These are phyloP conservation scores for Lepisosteus osseus DNA, from an alignment of 2,113 vertebrate species.

Conservation along the genomic window DNA sequence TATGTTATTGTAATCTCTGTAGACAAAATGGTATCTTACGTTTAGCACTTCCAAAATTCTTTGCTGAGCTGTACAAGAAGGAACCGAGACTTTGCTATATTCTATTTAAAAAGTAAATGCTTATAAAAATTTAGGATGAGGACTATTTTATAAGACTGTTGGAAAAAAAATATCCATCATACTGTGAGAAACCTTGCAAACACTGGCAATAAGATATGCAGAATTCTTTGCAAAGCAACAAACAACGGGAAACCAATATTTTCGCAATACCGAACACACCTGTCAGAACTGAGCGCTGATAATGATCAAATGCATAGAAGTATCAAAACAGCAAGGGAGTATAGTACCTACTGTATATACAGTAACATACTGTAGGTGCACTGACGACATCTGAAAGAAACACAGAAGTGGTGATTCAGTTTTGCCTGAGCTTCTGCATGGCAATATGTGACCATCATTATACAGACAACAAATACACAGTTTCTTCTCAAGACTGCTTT, in stretches of 20 bases:
- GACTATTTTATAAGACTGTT: too few relatives aligned
- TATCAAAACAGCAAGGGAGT: slow-evolving; percentile 9
- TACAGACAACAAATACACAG: not conserved
- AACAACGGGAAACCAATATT: slow-evolving; percentile 11
- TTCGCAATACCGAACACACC: not conserved
- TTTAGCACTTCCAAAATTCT: too few relatives aligned
- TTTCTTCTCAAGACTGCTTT: not conserved
- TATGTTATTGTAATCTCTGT: too few relatives aligned
- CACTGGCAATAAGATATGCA: too few relatives aligned
- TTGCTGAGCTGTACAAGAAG: too few relatives aligned
- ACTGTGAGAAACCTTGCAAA: too few relatives aligned
- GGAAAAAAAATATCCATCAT: too few relatives aligned
- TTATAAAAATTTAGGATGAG: too few relatives aligned
- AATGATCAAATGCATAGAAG: not conserved
- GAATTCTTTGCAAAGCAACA: slow-evolving; percentile 3
- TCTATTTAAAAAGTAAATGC: too few relatives aligned
- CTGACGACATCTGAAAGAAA: slow-evolving; percentile 10
- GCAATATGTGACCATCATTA: not conserved
- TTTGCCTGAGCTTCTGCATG: not conserved
- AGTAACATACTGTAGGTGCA: not conserved
- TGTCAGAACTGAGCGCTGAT: not conserved
- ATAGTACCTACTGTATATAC: not conserved
- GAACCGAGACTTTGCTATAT: too few relatives aligned
- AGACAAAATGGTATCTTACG: too few relatives aligned
- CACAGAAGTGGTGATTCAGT: not conserved